phyloP scores from a whole-genome alignment of 2,797 vertebrate genomes.

The Danio choprae region DNA sequence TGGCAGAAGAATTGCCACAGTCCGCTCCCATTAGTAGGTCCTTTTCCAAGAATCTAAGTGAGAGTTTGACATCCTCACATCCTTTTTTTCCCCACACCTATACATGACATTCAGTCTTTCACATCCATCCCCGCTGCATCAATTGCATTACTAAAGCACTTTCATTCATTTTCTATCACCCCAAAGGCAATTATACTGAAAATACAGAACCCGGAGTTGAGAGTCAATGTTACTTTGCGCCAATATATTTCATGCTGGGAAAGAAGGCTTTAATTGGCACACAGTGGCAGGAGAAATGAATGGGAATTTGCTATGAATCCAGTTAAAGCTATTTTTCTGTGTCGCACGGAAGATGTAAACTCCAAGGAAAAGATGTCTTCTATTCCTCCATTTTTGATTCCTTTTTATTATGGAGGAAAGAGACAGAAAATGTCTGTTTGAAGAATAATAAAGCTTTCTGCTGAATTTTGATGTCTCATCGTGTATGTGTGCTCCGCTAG shows the following conservation, averaged over 20 bases:
- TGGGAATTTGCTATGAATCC: constrained; percentile 60
- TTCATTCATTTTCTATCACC: constrained; percentile 56
- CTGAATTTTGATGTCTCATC: constrained; percentile 47
- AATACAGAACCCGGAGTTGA: constrained; percentile 59
- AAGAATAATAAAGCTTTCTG: constrained; percentile 53
- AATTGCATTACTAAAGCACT: constrained; percentile 49
- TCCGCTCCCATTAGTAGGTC: constrained; percentile 56
- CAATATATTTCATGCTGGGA: constrained; percentile 62
- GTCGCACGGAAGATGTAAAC: constrained; percentile 57
- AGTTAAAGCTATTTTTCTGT: constrained; percentile 44
- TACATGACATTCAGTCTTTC: constrained; percentile 49
- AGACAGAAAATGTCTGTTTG: constrained; percentile 55
- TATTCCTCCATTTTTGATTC: constrained; percentile 52
- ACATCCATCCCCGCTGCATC: constrained; percentile 49
- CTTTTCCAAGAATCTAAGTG: constrained; percentile 39
- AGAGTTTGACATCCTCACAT: constrained; percentile 43
- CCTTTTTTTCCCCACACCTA: constrained; percentile 36
- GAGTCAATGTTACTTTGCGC: constrained; percentile 62
- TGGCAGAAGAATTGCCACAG: constrained; percentile 54
- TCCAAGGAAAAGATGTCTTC: constrained; percentile 53
- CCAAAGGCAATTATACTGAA: constrained; percentile 65
- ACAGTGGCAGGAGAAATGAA: constrained; percentile 55
- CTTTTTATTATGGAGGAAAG: constrained; percentile 49
- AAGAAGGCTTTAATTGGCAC: constrained; percentile 64
- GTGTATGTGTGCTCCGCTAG: constrained; percentile 25